Evolutionary conservation across 2,888 invertebrate species (phyloP), one percentile per base, ranked within the genome.

Genomic region (Dorcus hopei): DNA sequence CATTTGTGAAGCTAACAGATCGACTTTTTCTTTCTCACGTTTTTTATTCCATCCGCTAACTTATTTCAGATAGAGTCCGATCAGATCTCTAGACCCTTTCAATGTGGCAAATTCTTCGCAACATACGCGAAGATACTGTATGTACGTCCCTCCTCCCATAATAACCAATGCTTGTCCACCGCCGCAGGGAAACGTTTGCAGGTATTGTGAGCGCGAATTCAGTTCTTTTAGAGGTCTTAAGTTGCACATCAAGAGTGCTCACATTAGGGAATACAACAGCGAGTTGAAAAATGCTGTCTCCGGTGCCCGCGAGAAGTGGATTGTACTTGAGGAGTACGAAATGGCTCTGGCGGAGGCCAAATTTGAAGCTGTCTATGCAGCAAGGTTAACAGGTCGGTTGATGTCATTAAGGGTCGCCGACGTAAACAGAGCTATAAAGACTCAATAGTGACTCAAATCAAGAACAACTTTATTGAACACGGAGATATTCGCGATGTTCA

Each of bases 281-380:
- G 52, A 52, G 23, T 41, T 52, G 9, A 41, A 52, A 23, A 16
- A 52, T 11, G 23, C 19, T 11, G 52, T 23, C 19, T 39, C 11
- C 9, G 14, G 40, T 3, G 41, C 40, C 9, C 16, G 9, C 6
- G 14, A 2, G 9, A 38, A 14, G 6, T 52, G 52, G 52, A 14
- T 41, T n/a, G 41, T 26, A 9, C 19, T 40, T 4, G 52, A 52
- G 52, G 41, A 40, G 1, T 11, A 19, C 3, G 9, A 23, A 9
- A 41, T 52, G 52, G 52, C 52, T 8, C 19, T 8, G 52, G 40
- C 19, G 52, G 52, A 52, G 52, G 52, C 14, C 47, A n/a, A 42
- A 11, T 52, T 9, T n/a, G 41, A 39, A 11, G 52, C 40, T 9
- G 41, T 9, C 9, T 42, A n/a, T 42, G 14, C n/a, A n/a, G n/a